Base-by-base conservation (phyloP, 2,888 invertebrate species). In the Meloe dianella region DNA sequence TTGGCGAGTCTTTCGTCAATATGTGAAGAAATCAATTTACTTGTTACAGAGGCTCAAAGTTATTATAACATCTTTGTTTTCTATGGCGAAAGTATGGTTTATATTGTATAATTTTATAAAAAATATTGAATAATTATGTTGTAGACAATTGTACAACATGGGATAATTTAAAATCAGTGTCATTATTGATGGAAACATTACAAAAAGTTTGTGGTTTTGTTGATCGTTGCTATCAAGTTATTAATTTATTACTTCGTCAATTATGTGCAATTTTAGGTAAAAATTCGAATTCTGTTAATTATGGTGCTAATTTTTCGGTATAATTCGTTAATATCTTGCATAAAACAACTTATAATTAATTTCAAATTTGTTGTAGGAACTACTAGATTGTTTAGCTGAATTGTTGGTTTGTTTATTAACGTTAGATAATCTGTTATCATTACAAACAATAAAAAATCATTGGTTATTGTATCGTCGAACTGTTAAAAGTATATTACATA, bases 401-500 rank as follows among this genome's bases (percentile, higher is more conserved):
- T 79, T 92, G 29, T 87, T 92, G 72, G 85, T 89, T n/a, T 85
- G 90, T 63, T 81, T 92, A 22, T 83, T 91, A 24, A 86, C 88
- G 14, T 84, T 96, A 65, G 95, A 96, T 78, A 87, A 87, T 77
- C 83, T 92, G 22, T 83, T 92, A 38, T 85, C 85, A 57, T 83
- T 84, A 61, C 89, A 89, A 67, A 83, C 85, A 0, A 81, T 86
- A 0, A 85, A 91, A 58, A 85, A 87, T 62, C 92, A 92, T 79
- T 96, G 95, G 95, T 87, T 87, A 62, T 86, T 89, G 30, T 96
- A 94, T 78, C 89, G 90, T 78, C 89, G 92, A 82, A 89, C 90
- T 78, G 85, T 96, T 0, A 89, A 90, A 73, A 89, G 90, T 32
- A 87, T 92, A 32, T 85, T 88, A 64, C 89, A 90, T 71, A 89